Base-by-base conservation (phyloP, 1,140 invertebrate species). In the Drosophila pallidifrons region DNA sequence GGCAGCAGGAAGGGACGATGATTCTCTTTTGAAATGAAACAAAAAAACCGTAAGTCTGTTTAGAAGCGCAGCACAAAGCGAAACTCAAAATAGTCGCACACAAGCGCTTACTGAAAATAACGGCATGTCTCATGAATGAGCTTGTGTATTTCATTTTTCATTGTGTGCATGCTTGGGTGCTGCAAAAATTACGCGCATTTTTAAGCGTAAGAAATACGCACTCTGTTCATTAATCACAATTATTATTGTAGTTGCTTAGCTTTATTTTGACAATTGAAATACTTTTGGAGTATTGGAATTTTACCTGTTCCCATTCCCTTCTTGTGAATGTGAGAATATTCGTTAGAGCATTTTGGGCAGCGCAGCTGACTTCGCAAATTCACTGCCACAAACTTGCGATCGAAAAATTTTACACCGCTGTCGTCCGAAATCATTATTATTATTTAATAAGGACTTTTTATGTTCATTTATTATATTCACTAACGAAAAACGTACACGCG, bases 311-410 rank as follows among this genome's bases (percentile, higher is more conserved):
- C 8, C 11, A 11, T 4, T 5, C 49, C 49, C 4, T 2, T 2
- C 15, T 7, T 20, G 28, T 30, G 4, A 0, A 1, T 32, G 28
- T 61, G 49, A 0, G 67, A 68, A 54, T 69, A 87, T 7, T 54
- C 51, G n/a, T 13, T 38, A 0, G n/a, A 5, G 35, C 91, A 92
- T 35, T 83, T 86, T 10, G 81, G 81, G 45, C 91, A 92, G 11
- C 72, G 58, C 11, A 79, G 57, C 6, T 79, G 32, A 58, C 59
- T 73, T 5, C 66, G 68, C 47, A 87, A 77, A 32, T 82, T 75
- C 0, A 46, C 57, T 2, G 81, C 83, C 25, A 92, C 83, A 60
- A 91, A 92, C 49, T 79, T 79, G 32, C 65, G 73, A 78, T 87
- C 91, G 11, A 92, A 91, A 35, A 74, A 54, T 46, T 79, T 82